phyloP scores from a whole-genome alignment of 2,113 vertebrate species.

The Epinephelus lanceolatus region DNA sequence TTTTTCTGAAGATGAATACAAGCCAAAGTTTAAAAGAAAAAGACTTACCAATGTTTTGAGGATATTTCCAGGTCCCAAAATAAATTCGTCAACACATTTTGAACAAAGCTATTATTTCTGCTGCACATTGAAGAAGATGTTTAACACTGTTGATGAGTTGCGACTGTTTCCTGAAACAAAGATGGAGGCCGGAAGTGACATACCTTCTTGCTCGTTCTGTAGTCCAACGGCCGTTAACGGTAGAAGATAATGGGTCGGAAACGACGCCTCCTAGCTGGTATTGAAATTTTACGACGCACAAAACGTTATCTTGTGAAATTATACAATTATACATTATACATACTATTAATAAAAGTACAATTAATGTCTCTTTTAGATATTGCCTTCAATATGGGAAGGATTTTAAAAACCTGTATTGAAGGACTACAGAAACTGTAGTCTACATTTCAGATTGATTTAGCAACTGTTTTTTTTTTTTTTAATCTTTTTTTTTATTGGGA shows the following conservation, averaged over 20 bases:
- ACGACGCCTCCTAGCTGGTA: too few species aligned
- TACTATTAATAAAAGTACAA: neutral
- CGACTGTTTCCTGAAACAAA: neutral
- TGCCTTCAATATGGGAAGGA: neutral
- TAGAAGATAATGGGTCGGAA: neutral
- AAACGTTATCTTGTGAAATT: neutral
- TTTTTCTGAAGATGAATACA: neutral
- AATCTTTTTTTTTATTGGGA: neutral
- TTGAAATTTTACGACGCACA: neutral
- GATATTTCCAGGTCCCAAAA: neutral
- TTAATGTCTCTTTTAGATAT: neutral
- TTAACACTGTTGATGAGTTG: neutral
- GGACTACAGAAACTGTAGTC: neutral
- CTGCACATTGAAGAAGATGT: neutral
- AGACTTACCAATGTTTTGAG: neutral
- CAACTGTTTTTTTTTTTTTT: neutral
- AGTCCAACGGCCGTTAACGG: neutral
- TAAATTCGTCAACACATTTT: neutral
- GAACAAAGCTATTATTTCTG: neutral
- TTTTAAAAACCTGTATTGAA: neutral
- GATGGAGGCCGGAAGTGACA: constrained; percentile 35
- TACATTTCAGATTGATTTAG: neutral
- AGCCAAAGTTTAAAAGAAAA: neutral
- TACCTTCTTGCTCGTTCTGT: neutral
- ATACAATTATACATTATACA: too few species aligned